These are phyloP conservation scores for Temnopleurus reevesii DNA, from an alignment of 53 echinoderm and acorn worm genomes.

Conservation along the genomic window DNA sequence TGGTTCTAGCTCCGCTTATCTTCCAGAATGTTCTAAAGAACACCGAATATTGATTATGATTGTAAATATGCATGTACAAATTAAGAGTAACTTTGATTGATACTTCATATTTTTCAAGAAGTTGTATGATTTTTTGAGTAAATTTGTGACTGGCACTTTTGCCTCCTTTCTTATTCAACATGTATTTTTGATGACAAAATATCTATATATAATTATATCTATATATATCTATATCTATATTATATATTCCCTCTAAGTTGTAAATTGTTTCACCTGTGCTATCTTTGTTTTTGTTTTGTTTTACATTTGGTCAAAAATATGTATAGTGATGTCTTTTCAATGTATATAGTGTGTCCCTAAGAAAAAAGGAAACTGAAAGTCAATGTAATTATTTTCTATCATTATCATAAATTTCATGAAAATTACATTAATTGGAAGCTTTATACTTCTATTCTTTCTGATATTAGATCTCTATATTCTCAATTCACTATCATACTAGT, in stretches of 20 bases:
- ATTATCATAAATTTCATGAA: too few species aligned
- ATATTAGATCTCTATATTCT: too few species aligned
- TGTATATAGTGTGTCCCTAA: neutral
- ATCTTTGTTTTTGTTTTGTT: neutral
- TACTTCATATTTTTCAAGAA: conserved; percentile 57
- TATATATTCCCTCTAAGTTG: conserved; percentile 29
- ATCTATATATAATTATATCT: conserved; percentile 58
- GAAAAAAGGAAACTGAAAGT: neutral
- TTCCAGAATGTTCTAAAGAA: neutral
- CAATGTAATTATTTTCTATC: neutral
- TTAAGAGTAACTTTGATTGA: conserved; percentile 48
- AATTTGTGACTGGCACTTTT: conserved; percentile 57
- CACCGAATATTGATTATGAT: neutral
- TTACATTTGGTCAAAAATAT: neutral
- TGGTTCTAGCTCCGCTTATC: conserved; percentile 25
- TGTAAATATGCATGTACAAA: conserved; percentile 58
- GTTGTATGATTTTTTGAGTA: conserved; percentile 57
- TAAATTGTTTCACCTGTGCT: neutral
- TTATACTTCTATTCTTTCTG: too few species aligned
- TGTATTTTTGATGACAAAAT: conserved; percentile 50
- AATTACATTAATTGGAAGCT: too few species aligned
- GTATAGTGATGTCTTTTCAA: conserved; percentile 2
- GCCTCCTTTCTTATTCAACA: conserved; percentile 55
- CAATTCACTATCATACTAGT: too few species aligned
- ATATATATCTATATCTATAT: conserved; percentile 25